Evolutionary conservation across 2,797 vertebrate genomes (phyloP).

Genomic region (Pseudotriccus pelzelni): DNA sequence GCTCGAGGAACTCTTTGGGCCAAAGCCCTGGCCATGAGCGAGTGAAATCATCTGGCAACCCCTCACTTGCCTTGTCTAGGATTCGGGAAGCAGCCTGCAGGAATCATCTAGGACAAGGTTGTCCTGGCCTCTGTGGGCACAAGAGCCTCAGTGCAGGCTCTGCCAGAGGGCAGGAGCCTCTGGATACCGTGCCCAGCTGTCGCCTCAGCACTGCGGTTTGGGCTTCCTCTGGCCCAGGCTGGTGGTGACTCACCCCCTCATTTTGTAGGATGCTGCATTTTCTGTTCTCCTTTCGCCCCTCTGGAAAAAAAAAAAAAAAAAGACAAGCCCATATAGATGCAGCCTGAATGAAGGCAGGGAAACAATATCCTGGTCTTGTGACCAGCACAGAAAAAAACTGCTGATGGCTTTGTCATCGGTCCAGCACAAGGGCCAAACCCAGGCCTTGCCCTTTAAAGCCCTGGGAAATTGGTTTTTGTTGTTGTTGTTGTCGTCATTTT

Average conservation of each 20-base stretch:
- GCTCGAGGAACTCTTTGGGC: background rate
- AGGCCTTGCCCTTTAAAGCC: background rate
- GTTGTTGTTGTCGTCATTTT: background rate
- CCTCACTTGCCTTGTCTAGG: background rate
- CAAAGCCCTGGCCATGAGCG: accelerated
- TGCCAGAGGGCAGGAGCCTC: background rate
- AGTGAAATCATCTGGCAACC: background rate
- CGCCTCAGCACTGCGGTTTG: background rate
- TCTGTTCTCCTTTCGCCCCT: conserved; percentile 61
- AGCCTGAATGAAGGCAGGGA: conserved; percentile 5
- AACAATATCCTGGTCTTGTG: conserved; percentile 41
- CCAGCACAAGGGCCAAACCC: background rate
- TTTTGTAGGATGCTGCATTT: conserved; percentile 48
- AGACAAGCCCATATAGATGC: background rate
- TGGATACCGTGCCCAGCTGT: background rate
- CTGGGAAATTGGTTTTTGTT: background rate
- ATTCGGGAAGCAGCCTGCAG: background rate
- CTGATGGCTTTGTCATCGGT: conserved; percentile 25
- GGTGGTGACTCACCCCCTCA: background rate
- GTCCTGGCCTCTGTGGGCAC: background rate
- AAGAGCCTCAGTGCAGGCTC: background rate
- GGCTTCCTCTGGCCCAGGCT: background rate
- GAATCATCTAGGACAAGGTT: background rate
- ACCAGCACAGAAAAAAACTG: background rate
- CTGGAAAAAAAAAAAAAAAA: background rate